Evolutionary conservation across 2,113 vertebrate genomes (phyloP), one percentile per base, ranked within the genome.

Genomic region (Aphyosemion australe): DNA sequence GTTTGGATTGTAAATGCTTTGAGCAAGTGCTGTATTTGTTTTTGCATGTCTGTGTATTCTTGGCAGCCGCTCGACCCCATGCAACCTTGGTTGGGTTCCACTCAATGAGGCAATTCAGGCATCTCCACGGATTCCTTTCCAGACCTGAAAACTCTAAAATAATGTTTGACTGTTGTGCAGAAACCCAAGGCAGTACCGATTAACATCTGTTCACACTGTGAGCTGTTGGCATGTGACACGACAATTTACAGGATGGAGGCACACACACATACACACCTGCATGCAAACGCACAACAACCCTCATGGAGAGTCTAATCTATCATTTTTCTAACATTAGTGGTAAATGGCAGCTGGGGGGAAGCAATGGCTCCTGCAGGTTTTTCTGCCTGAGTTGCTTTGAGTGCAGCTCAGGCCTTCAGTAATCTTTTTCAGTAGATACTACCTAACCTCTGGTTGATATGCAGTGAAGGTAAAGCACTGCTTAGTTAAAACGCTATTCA

Each of bases 171-270:
- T 90, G 72, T 52, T 71, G 72, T 79, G 76, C 73, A 82, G 42
- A 84, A 83, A 85, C 80, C 76, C 21, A 66, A 73, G 71, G 81
- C 73, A 87, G 69, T 84, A 87, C 72, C 74, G 70, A 78, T 70
- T 74, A 94, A 87, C 91, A 89, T 93, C 87, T 95, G 90, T 92
- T 95, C 92, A 80, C 88, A 89, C 89, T 90, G 88, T 84, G 69
- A 93, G 82, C 87, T 66, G 76, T 76, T 83, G 81, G 85, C 85
- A 80, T 78, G 84, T 69, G 39, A 76, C 76, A 81, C 68, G 76
- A 76, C 78, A 60, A 63, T 76, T 82, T 79, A 64, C 62, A 74
- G 59, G 62, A 64, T 48, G 43, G 69, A 69, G 74, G 64, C 58
- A 42, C 69, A 61, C 47, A 55, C 51, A 56, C 65, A 69, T 20